phyloP scores from a whole-genome alignment of 2,888 invertebrate species.

The Agrotis ipsilon region DNA sequence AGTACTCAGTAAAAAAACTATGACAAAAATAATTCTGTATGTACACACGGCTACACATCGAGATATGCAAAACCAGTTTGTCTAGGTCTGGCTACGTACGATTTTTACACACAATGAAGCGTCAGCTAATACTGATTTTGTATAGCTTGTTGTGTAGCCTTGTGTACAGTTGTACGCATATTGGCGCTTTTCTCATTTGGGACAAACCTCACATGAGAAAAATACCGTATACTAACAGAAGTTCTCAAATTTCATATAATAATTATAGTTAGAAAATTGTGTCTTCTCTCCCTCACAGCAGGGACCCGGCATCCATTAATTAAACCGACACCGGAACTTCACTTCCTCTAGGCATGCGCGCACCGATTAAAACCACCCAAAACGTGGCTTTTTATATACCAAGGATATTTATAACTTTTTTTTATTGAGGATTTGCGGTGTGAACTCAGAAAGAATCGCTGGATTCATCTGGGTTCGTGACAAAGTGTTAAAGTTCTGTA shows the following conservation, averaged over 20 bases:
- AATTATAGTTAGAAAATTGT: slow-evolving; percentile 35
- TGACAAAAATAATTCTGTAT: too few relatives aligned
- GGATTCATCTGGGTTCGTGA: slow-evolving; percentile 14
- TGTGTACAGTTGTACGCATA: too few relatives aligned
- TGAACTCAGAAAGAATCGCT: slow-evolving; percentile 11
- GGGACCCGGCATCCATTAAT: slow-evolving; percentile 61
- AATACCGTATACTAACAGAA: slow-evolving; percentile 2
- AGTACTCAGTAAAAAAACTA: too few relatives aligned
- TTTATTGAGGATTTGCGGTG: slow-evolving; percentile 45
- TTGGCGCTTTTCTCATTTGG: too few relatives aligned
- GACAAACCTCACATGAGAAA: slow-evolving; percentile 5
- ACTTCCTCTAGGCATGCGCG: slow-evolving; percentile 65
- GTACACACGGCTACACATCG: too few relatives aligned
- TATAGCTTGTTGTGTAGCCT: too few relatives aligned
- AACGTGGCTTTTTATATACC: slow-evolving; percentile 47
- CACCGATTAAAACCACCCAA: slow-evolving; percentile 62
- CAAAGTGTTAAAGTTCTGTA: slow-evolving; percentile 20
- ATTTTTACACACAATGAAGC: too few relatives aligned
- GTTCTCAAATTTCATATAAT: slow-evolving; percentile 38
- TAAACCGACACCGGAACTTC: slow-evolving; percentile 66
- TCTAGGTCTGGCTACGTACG: too few relatives aligned
- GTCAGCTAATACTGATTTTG: too few relatives aligned
- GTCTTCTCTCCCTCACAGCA: slow-evolving; percentile 43
- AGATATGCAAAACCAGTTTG: too few relatives aligned
- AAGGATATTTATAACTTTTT: slow-evolving; percentile 47